Evolutionary conservation across 1,140 invertebrate genomes (phyloP), one percentile per base, ranked within the genome.

Genomic region (Drosophila takahashii): DNA sequence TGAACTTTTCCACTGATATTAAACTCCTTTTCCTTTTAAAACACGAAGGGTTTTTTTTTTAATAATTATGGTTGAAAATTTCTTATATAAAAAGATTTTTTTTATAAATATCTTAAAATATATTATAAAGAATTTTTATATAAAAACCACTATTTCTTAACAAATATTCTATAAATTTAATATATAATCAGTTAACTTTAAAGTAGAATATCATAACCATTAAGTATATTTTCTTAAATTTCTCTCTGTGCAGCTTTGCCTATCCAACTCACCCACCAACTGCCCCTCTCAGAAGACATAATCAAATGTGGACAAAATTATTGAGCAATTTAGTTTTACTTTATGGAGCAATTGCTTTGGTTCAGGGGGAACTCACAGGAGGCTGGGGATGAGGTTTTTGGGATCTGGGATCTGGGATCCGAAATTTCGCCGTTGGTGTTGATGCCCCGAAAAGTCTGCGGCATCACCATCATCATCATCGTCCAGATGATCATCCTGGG

Each of bases 281-380:
- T 51, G n/a, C 44, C 50, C 67, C 26, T 10, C 64, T 10, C 64
- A 80, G 76, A 89, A 89, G 84, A 89, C 84, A 90, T 89, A 84
- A 89, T 89, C 84, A 90, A 90, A 90, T 90, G 85, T 90, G 85
- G 85, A 90, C 85, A 90, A 90, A 90, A 90, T 90, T 90, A 90
- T 90, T 90, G 85, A 90, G 85, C 85, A 90, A 90, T 90, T 90
- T 90, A 90, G 85, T 90, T 90, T 90, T 90, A 90, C 77, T 90
- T 90, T 90, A 90, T 90, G 85, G 85, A 90, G 85, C 85, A 90
- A 90, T 90, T 90, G 86, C 74, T 76, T 57, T 79, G 71, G 62
- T 59, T 32, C 22, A 29, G 47, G 51, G 32, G 32, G 26, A 44
- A 18, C 34, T 36, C 45, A 22, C 36, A 50, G 66, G 32, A 44